Conservation (phyloP, 2,888 invertebrate genomes). For the Aricia artaxerxes region DNA sequence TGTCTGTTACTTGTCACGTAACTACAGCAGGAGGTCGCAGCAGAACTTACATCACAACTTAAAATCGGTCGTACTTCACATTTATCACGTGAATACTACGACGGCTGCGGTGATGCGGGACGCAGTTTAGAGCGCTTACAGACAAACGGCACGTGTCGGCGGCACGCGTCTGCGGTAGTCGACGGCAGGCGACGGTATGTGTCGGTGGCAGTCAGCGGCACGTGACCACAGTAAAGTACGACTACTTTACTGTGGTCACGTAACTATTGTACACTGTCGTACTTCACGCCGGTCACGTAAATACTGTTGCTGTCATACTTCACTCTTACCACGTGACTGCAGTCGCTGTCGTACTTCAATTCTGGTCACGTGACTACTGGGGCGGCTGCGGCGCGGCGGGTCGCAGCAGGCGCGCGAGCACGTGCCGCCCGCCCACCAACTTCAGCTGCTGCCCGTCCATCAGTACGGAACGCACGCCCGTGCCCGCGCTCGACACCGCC, state of each 20-base stretch:
- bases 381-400: slow-evolving; percentile 65
- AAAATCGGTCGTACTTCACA: not conserved
- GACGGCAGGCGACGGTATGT: too few relatives aligned
- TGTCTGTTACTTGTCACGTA: not conserved
- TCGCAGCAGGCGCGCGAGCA: slow-evolving; percentile 65
- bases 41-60: too few relatives aligned
- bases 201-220: too few relatives aligned
- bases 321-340: not conserved
- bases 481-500: slow-evolving; percentile 53
- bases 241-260: too few relatives aligned
- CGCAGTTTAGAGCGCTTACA: slow-evolving; percentile 39
- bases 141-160: too few relatives aligned
- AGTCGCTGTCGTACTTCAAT: not conserved
- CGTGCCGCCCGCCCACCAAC: slow-evolving; percentile 69
- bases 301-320: not conserved
- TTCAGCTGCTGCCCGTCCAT: slow-evolving; percentile 75
- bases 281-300: not conserved
- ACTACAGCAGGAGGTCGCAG: not conserved
- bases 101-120: slow-evolving; percentile 64
- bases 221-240: too few relatives aligned
- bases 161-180: too few relatives aligned
- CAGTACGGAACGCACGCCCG: slow-evolving; percentile 66
- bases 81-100: slow-evolving; percentile 33
- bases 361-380: slow-evolving; percentile 11
- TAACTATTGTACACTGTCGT: not conserved